These are phyloP conservation scores for Pedetes capensis DNA, from an alignment of 2,113 vertebrate species.

Conservation along the genomic window DNA sequence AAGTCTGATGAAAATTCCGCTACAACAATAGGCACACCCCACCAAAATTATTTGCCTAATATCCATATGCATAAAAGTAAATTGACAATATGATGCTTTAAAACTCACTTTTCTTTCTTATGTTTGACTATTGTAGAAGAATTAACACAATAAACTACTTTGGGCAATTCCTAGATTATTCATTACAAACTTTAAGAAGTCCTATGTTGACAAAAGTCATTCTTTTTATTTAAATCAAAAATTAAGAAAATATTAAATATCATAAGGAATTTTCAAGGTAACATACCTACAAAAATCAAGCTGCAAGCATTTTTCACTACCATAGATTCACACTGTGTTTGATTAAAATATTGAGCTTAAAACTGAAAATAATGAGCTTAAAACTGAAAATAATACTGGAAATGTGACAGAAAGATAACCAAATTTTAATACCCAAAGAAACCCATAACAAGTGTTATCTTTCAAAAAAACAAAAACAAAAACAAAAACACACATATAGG, in stretches of 20 bases:
- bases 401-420: not conserved
- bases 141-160: slow-evolving; percentile 38
- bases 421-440: slow-evolving; percentile 28
- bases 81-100: slow-evolving; percentile 23
- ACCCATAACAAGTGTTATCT: not conserved
- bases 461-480: not conserved
- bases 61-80: slow-evolving; percentile 35
- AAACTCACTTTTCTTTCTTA: slow-evolving; percentile 38
- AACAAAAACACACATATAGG: not conserved
- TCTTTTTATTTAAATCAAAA: slow-evolving; percentile 48
- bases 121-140: not conserved
- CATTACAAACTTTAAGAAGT: slow-evolving; percentile 45
- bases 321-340: not conserved
- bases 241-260: slow-evolving; percentile 46
- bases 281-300: not conserved
- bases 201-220: not conserved
- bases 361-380: slow-evolving; percentile 45
- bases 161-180: not conserved
- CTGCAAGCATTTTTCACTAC: slow-evolving; percentile 32
- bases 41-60: slow-evolving; percentile 22
- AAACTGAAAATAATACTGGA: slow-evolving; percentile 47
- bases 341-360: slow-evolving; percentile 48
- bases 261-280: slow-evolving; percentile 19
- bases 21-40: not conserved
- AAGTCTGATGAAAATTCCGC: not conserved